A percentile compares a stretch with the other conserved stretches of the same genome.
Evolutionary conservation across 2,113 vertebrate species (phyloP).

Genomic region (Erpornis zantholeuca): DNA sequence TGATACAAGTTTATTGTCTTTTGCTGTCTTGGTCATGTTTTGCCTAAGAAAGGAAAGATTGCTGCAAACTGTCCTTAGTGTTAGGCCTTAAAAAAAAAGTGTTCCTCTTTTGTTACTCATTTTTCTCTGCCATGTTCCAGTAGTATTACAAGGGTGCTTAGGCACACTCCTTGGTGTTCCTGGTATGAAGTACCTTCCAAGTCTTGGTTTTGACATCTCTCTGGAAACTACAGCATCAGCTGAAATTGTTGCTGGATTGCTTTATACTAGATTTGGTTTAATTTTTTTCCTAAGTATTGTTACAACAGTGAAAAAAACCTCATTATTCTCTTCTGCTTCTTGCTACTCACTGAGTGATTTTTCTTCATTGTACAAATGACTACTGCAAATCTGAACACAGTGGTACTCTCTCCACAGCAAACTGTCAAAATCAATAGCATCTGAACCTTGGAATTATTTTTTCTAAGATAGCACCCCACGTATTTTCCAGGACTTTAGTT

Average conservation of each 20-base stretch:
- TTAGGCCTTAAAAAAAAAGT: rapidly evolving
- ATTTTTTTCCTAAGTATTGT: not conserved
- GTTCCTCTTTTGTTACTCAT: not conserved
- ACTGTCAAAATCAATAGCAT: not conserved
- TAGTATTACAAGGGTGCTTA: not conserved
- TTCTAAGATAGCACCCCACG: not conserved
- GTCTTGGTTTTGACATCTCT: not conserved
- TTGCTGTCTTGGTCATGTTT: not conserved
- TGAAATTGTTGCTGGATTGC: not conserved
- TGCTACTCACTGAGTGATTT: not conserved
- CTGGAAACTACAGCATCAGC: not conserved
- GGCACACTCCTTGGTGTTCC: not conserved
- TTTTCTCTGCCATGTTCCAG: not conserved
- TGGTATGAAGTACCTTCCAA: not conserved
- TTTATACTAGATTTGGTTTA: not conserved
- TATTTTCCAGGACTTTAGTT: not conserved
- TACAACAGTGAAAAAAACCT: not conserved
- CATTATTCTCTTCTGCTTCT: not conserved
- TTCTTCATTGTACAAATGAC: not conserved
- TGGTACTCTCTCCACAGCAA: not conserved
- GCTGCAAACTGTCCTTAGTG: not conserved
- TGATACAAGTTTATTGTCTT: not conserved
- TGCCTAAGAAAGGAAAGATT: not conserved
- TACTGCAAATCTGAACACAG: not conserved
- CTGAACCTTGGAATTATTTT: not conserved